Evolutionary conservation across 2,888 invertebrate species (phyloP), one percentile per base, ranked within the genome.

Genomic region (Glyphotaelius pellucidus): DNA sequence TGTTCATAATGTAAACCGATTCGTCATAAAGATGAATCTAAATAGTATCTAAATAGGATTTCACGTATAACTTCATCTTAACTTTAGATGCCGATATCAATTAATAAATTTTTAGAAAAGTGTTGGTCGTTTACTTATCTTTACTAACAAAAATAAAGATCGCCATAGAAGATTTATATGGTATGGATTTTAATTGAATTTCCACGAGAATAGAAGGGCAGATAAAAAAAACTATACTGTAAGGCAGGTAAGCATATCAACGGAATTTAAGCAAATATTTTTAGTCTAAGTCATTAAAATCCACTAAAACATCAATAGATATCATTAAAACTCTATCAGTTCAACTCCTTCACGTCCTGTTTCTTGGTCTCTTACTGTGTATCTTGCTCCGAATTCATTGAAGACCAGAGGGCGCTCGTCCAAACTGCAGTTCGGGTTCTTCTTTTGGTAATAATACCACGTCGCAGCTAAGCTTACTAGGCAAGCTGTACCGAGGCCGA

Each of bases 381-480:
- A 90, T 19, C 89, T 81, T 1, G 80, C 90, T 3, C 67, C 90
- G 79, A 15, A 47, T 25, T 89, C 83, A 35, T 25, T 81, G 19
- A 31, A 11, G 3, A 92, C 79, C n/a, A 92, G 38, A 5, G 14
- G 80, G 4, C 52, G 35, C 47, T 92, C 88, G n/a, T 90, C 90
- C n/a, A 7, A 31, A 9, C 80, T 79, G n/a, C 86, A 85, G 12
- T 7, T 12, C 9, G 25, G 32, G 67, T 42, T 35, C 15, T 80
- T 47, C 67, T 30, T 91, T n/a, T 92, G 80, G 31, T 85, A 87
- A 38, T 91, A 91, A 31, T 42, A 47, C 19, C 30, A 25, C 2
- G 35, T 31, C 35, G n/a, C 30, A 5, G 4, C 32, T 47, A 79
- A 14, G 5, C 67, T 80, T 0, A 90, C 32, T 1, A 38, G 30